Conservation (phyloP, 1,140 invertebrate genomes). For the Drosophila willistoni region DNA sequence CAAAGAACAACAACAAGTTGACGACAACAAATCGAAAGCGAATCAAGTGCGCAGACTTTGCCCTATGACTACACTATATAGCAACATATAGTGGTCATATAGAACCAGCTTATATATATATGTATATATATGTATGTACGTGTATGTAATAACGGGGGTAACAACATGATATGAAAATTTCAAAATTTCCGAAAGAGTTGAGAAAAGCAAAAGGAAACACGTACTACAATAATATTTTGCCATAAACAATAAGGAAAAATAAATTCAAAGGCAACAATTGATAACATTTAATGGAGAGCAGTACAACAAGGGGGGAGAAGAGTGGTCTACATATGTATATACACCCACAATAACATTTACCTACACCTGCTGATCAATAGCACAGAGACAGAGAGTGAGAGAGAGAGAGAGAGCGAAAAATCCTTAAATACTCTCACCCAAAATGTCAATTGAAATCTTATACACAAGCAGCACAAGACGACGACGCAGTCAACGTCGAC, state of each 20-base stretch:
- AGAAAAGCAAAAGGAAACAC: slow-evolving; percentile 12
- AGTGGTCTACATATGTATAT: too few species aligned
- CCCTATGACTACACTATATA: slow-evolving; percentile 71
- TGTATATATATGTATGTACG: background rate
- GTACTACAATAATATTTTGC: slow-evolving; percentile 6
- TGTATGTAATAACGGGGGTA: background rate
- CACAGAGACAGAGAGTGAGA: background rate
- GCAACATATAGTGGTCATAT: slow-evolving; percentile 4
- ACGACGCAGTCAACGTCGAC: background rate
- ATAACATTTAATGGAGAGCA: background rate
- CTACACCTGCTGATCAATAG: slow-evolving; percentile 3
- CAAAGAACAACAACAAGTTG: slow-evolving; percentile 38
- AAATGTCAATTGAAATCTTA: slow-evolving; percentile 4
- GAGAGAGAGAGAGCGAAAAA: background rate
- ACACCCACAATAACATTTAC: background rate
- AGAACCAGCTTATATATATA: background rate
- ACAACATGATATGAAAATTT: slow-evolving; percentile 17
- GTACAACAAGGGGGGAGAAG: background rate
- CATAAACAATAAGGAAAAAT: slow-evolving; percentile 13
- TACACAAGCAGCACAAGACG: background rate
- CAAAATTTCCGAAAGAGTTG: slow-evolving; percentile 1
- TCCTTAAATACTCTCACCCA: slow-evolving; percentile 2
- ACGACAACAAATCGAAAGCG: slow-evolving; percentile 67
- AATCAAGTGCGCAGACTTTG: slow-evolving; percentile 72
- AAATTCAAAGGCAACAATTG: slow-evolving; percentile 20